Conservation (phyloP, 2,888 invertebrate genomes). For the Acrocera orbiculus region DNA sequence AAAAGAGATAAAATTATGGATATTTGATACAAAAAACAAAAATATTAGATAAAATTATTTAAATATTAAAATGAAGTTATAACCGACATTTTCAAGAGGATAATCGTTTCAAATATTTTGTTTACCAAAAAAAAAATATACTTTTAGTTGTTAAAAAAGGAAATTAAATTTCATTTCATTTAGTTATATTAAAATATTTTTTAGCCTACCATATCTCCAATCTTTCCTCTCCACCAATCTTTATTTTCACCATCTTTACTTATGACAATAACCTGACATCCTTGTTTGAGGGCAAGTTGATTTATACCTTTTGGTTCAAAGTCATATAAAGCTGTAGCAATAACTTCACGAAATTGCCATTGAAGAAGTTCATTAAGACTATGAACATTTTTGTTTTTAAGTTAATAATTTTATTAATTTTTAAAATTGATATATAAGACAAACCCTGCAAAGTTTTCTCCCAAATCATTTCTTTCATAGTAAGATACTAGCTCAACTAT, state of each 20-base stretch:
- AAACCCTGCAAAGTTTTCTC: slow-evolving; percentile 82
- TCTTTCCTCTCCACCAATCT: slow-evolving; percentile 90
- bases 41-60: not conserved
- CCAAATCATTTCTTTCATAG: slow-evolving; percentile 78
- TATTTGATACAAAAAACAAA: too few relatives aligned
- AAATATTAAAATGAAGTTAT: too few relatives aligned
- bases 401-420: not conserved
- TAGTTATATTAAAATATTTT: too few relatives aligned
- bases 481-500: slow-evolving; percentile 84
- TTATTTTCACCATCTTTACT: slow-evolving; percentile 78
- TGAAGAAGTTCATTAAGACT: slow-evolving; percentile 60
- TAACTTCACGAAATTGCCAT: slow-evolving; percentile 64
- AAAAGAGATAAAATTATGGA: slow-evolving; percentile 14
- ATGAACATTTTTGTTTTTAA: not conserved
- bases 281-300: slow-evolving; percentile 63
- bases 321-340: slow-evolving; percentile 63
- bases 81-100: too few relatives aligned
- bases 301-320: slow-evolving; percentile 58
- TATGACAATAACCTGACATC: slow-evolving; percentile 67
- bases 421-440: not conserved
- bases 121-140: too few relatives aligned
- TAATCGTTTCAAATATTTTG: too few relatives aligned
- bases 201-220: slow-evolving; percentile 48
- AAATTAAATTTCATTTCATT: not conserved
- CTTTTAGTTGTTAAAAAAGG: not conserved